Evolutionary conservation across 1,140 invertebrate species (phyloP).

Genomic region (Halyomorpha halys): DNA sequence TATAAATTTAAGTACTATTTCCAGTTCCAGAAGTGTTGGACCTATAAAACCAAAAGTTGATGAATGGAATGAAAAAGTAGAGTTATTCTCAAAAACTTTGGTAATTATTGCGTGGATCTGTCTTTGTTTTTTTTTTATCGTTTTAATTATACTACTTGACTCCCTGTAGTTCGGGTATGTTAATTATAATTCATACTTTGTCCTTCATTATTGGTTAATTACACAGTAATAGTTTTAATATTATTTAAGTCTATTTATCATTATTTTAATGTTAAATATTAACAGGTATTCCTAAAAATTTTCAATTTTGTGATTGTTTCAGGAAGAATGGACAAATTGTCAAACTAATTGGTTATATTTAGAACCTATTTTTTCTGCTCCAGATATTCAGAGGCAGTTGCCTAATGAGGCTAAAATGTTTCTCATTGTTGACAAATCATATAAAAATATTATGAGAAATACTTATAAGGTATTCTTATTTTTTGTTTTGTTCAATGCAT

Average conservation of each 20-base stretch:
- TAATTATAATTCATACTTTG: too few relatives aligned
- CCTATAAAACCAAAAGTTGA: slow-evolving; percentile 70
- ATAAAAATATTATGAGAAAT: slow-evolving; percentile 71
- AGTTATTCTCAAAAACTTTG: slow-evolving; percentile 63
- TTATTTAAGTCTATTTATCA: too few relatives aligned
- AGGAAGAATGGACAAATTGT: slow-evolving; percentile 73
- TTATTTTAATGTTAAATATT: too few relatives aligned
- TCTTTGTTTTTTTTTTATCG: too few relatives aligned
- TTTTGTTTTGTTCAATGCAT: too few relatives aligned
- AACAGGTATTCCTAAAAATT: neutral
- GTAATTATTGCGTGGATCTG: too few relatives aligned
- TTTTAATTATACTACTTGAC: too few relatives aligned
- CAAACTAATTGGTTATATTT: slow-evolving; percentile 79
- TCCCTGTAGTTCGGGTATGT: too few relatives aligned
- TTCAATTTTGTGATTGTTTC: slow-evolving; percentile 1
- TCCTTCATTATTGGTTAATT: too few relatives aligned
- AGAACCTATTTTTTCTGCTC: slow-evolving; percentile 79
- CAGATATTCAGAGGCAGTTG: slow-evolving; percentile 76
- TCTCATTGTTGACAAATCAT: slow-evolving; percentile 70
- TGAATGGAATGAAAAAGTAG: slow-evolving; percentile 63
- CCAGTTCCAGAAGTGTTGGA: slow-evolving; percentile 68
- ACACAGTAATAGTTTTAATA: too few relatives aligned
- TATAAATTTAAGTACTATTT: slow-evolving; percentile 74
- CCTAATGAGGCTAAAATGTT: slow-evolving; percentile 77
- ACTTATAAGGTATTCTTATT: slow-evolving; percentile 46